Evolutionary conservation across 2,113 vertebrate species (phyloP), one percentile per base, ranked within the genome.

Genomic region (Progne subis): DNA sequence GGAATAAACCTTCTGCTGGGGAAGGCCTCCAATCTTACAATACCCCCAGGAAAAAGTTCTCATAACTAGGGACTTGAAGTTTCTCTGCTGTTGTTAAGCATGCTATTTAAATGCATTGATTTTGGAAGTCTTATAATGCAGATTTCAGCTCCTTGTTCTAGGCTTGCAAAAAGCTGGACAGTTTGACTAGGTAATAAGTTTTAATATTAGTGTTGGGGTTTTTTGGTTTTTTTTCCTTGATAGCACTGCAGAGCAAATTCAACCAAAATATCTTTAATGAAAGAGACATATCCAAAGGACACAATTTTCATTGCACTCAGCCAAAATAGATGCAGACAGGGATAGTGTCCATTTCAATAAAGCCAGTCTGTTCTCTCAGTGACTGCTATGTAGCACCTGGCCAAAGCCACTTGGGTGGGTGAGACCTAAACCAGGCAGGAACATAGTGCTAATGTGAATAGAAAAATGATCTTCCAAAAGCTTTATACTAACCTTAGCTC

Each of bases 61-160:
- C 72, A 74, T 65, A 90, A 92, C 87, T 68, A 74, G 67, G n/a
- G 82, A 92, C 44, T 86, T 82, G 80, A 90, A 79, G 85, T 82
- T 88, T 75, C 86, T 47, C 63, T 91, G 75, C 72, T 87, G 85
- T 96, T 93, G 90, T 86, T 97, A 97, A 97, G 84, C 93, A 97
- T 95, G 96, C 96, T 97, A 97, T 97, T 97, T 97, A 97, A 97
- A 97, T 97, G 97, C 97, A 97, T 97, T 94, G 96, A 87, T 96
- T 97, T 95, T 94, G 63, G 81, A 84, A 95, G 70, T 25, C 90
- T 91, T 82, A 52, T 86, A 88, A 95, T 65, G 94, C 88, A 92
- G 88, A 96, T 93, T 95, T 91, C 82, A 86, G 81, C 52, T 95
- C 61, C 69, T 95, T 94, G 90, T 96, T 96, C 93, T 75, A 91